phyloP scores from a whole-genome alignment of 1,140 invertebrate genomes.

The Heliothis subflexa region DNA sequence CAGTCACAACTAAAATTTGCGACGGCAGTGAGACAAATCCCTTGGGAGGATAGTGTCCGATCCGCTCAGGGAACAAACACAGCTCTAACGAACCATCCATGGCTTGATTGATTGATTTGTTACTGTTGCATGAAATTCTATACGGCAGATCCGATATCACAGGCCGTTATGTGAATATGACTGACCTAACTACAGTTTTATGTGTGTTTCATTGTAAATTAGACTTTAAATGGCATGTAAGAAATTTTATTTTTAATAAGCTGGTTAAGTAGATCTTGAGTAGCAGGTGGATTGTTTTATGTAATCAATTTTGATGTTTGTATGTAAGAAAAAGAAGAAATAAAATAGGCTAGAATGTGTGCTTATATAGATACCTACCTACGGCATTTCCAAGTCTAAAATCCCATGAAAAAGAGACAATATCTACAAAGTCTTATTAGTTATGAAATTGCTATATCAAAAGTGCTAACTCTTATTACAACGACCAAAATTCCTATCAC shows the following conservation, averaged over 20 bases:
- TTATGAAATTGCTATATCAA: neutral
- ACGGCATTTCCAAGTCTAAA: no score
- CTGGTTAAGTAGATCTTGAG: no score
- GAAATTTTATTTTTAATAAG: no score
- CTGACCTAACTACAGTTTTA: neutral
- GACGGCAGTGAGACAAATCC: neutral
- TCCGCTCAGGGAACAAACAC: conserved; percentile 8
- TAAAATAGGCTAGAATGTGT: no score
- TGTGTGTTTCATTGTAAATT: neutral
- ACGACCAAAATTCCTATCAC: conserved; percentile 27
- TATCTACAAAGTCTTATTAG: no score
- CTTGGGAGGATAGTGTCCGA: conserved; percentile 20
- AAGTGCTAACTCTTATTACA: neutral
- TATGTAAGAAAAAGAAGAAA: no score
- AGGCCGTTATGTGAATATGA: neutral
- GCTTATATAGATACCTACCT: no score
- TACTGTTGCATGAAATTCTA: conserved; percentile 27
- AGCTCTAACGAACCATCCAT: conserved; percentile 36
- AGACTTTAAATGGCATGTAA: no score
- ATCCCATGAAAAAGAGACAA: no score
- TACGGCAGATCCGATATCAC: conserved; percentile 10
- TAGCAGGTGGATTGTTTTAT: no score
- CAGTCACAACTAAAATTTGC: conserved; percentile 13
- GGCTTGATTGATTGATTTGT: conserved; percentile 39
- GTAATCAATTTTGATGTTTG: no score